Base-by-base conservation (phyloP, 2,888 invertebrate species). In the Steinernema hermaphroditum region DNA sequence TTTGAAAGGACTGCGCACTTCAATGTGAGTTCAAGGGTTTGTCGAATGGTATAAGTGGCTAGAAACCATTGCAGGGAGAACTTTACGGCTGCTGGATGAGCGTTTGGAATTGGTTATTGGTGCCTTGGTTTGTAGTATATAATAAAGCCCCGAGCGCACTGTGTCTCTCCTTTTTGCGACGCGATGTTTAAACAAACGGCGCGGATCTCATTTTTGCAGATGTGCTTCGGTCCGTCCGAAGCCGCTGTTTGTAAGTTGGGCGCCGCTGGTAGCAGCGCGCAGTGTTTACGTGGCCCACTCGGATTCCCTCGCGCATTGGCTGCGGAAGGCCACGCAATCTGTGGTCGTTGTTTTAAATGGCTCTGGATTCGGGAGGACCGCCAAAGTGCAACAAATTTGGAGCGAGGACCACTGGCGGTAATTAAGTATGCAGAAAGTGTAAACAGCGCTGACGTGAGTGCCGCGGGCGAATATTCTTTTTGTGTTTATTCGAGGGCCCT, bases 391-490 rank as follows among this genome's bases (percentile, higher is more conserved):
- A 29, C 29, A 62, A 32, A 32, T 62, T 62, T 16, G 62, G 29
- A 62, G 62, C 32, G 62, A 62, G 16, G 16, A 62, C 62, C 62
- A 62, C 16, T 29, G 32, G 29, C 32, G 27, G 62, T 62, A 62
- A 62, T 62, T 62, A 62, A 62, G 62, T 32, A 62, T 62, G 62
- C 62, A 62, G 62, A 29, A 22, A 50, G 50, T 50, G 62, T 62
- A 62, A 62, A 62, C 62, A 62, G 29, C 62, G 62, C 62, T 62
- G 62, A 62, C 62, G 62, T 32, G 62, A 62, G 62, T 62, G 46
- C 50, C 62, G 62, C 62, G 54, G 27, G 22, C 54, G 62, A 62
- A 62, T 62, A 62, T 32, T 62, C 62, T 62, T 62, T 62, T 62
- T 62, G 50, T 50, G 62, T 62, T 62, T 62, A 62, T 62, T 32